Percentiles rank a stretch among this genome's conserved stretches.
phyloP scores from a whole-genome alignment of 1,140 invertebrate species.

The Rhagoletis pomonella region DNA sequence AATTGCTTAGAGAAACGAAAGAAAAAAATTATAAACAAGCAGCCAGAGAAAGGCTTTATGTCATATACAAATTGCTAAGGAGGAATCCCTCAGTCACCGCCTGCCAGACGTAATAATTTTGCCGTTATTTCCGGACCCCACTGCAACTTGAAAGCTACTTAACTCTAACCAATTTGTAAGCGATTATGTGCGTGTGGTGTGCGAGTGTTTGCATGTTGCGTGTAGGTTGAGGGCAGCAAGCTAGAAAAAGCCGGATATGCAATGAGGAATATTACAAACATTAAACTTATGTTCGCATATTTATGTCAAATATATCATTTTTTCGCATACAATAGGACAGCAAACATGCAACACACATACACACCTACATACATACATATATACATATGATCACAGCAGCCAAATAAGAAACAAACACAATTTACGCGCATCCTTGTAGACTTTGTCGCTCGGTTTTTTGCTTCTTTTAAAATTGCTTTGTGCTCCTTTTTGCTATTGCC shows the following conservation, averaged over 20 bases:
- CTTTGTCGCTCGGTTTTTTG: background rate
- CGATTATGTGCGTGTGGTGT: background rate
- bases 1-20: background rate
- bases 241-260: constrained; percentile 14
- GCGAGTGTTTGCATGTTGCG: background rate
- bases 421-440: constrained; percentile 23
- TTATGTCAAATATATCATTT: constrained; percentile 57
- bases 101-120: constrained; percentile 26
- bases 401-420: constrained; percentile 24
- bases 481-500: background rate
- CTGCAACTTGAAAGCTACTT: constrained; percentile 1
- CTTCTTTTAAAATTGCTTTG: background rate
- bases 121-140: constrained; percentile 36
- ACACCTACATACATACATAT: background rate
- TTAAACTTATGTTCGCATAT: constrained; percentile 56
- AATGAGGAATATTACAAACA: constrained; percentile 48
- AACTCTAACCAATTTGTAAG: background rate
- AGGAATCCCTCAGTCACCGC: background rate
- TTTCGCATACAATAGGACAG: background rate
- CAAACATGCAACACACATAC: constrained; percentile 3
- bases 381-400: background rate
- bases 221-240: background rate
- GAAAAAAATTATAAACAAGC: constrained; percentile 2
- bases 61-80: constrained; percentile 4
- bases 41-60: constrained; percentile 4